Conservation (phyloP, 2,113 vertebrate species). For the Myotis yumanensis region DNA sequence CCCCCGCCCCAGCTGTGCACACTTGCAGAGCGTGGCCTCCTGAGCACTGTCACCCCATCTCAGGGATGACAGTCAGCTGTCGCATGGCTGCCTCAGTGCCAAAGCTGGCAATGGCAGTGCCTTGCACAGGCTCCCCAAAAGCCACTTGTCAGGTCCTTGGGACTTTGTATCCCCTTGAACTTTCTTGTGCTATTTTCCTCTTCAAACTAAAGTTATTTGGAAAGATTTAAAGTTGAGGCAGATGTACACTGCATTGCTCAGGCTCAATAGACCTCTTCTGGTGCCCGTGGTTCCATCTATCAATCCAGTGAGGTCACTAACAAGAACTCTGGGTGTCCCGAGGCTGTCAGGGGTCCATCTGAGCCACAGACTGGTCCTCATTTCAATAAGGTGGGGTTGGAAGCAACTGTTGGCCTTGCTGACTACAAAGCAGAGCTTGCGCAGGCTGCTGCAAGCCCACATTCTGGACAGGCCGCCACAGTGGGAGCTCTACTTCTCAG, state of each 20-base stretch:
- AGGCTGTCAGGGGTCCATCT: neutral
- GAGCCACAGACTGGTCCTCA: neutral
- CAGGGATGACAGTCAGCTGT: neutral
- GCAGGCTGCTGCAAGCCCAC: neutral
- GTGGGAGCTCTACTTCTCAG: neutral
- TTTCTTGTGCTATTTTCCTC: neutral
- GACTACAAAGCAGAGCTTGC: neutral
- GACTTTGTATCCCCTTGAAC: neutral
- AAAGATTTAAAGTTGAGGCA: neutral
- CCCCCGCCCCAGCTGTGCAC: neutral
- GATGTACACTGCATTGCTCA: rapidly evolving
- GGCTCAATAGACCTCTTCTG: neutral
- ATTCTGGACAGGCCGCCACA: neutral
- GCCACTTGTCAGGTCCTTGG: neutral
- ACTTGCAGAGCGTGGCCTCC: neutral
- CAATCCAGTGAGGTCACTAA: neutral
- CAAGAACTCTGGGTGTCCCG: rapidly evolving
- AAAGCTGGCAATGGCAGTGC: neutral
- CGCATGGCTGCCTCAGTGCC: neutral
- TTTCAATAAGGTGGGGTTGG: neutral
- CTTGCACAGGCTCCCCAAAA: neutral
- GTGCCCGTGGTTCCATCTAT: neutral
- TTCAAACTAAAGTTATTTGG: neutral
- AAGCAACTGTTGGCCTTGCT: neutral
- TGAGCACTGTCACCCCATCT: neutral